phyloP scores from a whole-genome alignment of 1,140 invertebrate genomes.

The Aphelenchoides avenae region DNA sequence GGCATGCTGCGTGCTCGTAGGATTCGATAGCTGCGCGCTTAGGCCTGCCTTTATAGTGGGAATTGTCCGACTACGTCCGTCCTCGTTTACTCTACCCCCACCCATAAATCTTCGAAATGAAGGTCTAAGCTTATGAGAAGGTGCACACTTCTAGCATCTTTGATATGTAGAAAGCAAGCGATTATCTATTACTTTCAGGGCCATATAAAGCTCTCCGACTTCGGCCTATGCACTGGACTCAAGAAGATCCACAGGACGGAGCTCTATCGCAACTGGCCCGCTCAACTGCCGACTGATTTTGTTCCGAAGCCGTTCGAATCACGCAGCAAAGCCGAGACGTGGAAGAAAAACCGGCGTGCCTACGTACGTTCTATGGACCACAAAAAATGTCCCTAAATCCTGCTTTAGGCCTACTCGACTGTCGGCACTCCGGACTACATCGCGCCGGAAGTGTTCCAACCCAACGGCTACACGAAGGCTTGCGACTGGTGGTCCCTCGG shows the following conservation, averaged over 20 bases:
- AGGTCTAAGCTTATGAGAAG: too few relatives aligned
- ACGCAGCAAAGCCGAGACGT: constrained; percentile 90
- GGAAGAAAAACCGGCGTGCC: constrained; percentile 90
- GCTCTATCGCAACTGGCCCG: constrained; percentile 95
- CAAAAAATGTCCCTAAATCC: constrained; percentile 14
- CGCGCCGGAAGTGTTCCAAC: constrained; percentile 91
- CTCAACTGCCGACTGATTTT: constrained; percentile 61
- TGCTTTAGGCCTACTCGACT: constrained; percentile 71
- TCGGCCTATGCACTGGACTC: constrained; percentile 95
- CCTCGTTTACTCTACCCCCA: too few relatives aligned
- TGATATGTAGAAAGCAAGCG: too few relatives aligned
- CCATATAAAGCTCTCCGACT: constrained; percentile 97
- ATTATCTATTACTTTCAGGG: constrained; percentile 66
- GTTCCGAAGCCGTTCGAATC: constrained; percentile 80
- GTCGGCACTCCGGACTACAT: constrained; percentile 99
- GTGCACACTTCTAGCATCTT: too few relatives aligned
- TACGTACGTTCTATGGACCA: constrained; percentile 71
- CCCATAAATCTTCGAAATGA: too few relatives aligned
- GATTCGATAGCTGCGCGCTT: too few relatives aligned
- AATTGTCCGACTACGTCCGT: too few relatives aligned
- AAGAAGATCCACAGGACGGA: constrained; percentile 99
- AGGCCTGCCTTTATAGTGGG: too few relatives aligned
- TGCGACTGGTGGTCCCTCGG: constrained; percentile 99
- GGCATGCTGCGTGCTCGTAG: too few relatives aligned
- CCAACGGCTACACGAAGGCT: constrained; percentile 90